Evolutionary conservation across 64 coral and sea anemone species (phyloP).

Genomic region (Acropora yongei): DNA sequence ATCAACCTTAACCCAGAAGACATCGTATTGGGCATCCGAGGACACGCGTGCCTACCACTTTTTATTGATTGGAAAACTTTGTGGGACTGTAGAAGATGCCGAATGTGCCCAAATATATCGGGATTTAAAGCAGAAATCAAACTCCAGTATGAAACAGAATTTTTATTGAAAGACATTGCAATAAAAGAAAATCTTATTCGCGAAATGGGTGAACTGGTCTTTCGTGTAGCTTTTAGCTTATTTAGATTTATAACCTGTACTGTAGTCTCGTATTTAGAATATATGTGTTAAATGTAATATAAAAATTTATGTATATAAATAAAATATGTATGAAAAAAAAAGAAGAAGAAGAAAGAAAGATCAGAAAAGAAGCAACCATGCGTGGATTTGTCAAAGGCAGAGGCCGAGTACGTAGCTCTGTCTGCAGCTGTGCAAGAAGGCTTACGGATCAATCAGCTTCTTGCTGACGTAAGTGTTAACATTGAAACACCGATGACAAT

Average conservation of each 20-base stretch:
- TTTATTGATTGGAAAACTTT: not conserved
- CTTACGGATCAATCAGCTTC: constrained; percentile 65
- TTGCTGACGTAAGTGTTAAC: constrained; percentile 21
- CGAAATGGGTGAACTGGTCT: not conserved
- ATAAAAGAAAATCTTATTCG: not conserved
- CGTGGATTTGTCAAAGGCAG: constrained; percentile 63
- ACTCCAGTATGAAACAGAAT: not conserved
- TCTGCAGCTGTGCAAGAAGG: constrained; percentile 62
- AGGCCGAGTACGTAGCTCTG: constrained; percentile 56
- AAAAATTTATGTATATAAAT: not conserved
- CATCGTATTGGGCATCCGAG: not conserved
- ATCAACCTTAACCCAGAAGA: not conserved
- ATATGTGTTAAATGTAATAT: not conserved
- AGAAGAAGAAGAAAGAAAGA: not conserved
- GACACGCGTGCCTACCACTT: not conserved
- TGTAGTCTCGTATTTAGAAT: not conserved
- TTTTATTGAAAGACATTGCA: not conserved
- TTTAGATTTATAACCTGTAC: not conserved
- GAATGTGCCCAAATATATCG: not conserved
- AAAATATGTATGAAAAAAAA: not conserved
- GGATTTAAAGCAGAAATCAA: not conserved
- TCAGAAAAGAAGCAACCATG: too few relatives aligned
- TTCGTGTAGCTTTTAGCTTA: too few relatives aligned
- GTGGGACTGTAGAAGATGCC: not conserved
- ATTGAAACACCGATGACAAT: constrained; percentile 40